phyloP scores from a whole-genome alignment of 2,888 invertebrate genomes.

The Onchidella celtica region DNA sequence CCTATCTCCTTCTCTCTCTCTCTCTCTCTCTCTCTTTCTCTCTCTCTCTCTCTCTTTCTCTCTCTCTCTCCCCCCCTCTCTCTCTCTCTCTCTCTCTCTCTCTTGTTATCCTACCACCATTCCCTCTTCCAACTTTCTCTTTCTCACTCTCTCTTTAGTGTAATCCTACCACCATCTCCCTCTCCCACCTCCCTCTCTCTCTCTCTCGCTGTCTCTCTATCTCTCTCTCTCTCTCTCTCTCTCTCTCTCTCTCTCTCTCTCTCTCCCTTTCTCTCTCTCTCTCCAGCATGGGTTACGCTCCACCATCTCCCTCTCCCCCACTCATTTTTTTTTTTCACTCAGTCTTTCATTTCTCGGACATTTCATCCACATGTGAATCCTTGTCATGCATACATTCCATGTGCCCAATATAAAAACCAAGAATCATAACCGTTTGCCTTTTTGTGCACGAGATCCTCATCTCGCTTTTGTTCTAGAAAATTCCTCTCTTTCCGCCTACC shows the following conservation, averaged over 20 bases:
- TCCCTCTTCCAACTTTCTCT: neutral
- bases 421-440: too few relatives aligned
- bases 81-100: neutral
- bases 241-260: neutral
- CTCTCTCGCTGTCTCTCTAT: neutral
- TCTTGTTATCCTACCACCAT: neutral
- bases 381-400: too few relatives aligned
- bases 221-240: neutral
- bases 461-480: too few relatives aligned
- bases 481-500: too few relatives aligned
- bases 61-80: neutral
- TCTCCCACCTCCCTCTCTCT: neutral
- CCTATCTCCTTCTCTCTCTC: neutral
- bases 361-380: neutral
- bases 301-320: neutral
- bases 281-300: neutral
- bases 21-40: slow-evolving; percentile 8
- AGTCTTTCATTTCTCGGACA: neutral
- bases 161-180: neutral
- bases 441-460: too few relatives aligned
- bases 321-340: neutral
- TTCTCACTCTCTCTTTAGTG: neutral
- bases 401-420: too few relatives aligned
- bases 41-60: slow-evolving; percentile 20
- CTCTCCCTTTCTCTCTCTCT: neutral